These are phyloP conservation scores for Lepus americanus DNA, from an alignment of 2,113 vertebrate genomes.

Conservation along the genomic window DNA sequence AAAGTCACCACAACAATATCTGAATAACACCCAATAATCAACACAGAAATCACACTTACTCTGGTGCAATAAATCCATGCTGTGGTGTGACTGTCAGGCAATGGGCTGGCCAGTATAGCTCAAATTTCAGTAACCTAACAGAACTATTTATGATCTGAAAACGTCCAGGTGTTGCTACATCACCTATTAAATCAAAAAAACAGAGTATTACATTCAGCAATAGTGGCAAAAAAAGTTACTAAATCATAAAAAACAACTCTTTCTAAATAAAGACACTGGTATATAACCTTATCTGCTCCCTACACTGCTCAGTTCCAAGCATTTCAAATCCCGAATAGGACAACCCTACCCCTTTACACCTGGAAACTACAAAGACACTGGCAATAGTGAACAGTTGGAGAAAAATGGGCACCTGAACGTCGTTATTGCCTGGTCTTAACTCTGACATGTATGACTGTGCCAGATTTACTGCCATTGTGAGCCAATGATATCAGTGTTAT, in stretches of 20 bases:
- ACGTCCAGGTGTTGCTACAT: conserved; percentile 86
- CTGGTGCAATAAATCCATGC: conserved; percentile 92
- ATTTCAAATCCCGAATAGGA: conserved; percentile 56
- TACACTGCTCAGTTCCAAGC: not conserved
- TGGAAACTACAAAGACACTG: not conserved
- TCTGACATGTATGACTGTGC: not conserved
- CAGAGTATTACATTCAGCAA: conserved; percentile 52
- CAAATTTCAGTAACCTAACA: conserved; percentile 90
- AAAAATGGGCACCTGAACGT: not conserved
- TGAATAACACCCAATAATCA: not conserved
- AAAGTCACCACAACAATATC: not conserved
- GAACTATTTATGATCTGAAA: conserved; percentile 92
- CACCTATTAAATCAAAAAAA: conserved; percentile 86
- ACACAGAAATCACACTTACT: conserved; percentile 88
- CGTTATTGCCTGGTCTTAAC: not conserved
- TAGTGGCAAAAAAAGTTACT: conserved; percentile 42
- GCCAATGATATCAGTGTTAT: not conserved
- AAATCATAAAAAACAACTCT: conserved; percentile 52
- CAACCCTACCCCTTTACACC: not conserved
- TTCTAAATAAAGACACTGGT: not conserved
- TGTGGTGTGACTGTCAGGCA: conserved; percentile 97
- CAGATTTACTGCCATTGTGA: not conserved
- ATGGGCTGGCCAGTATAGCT: conserved; percentile 97
- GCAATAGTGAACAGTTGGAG: not conserved
- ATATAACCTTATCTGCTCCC: conserved; percentile 40